Evolutionary conservation across 2,113 vertebrate species (phyloP).

Genomic region (Choloepus hoffmanni): DNA sequence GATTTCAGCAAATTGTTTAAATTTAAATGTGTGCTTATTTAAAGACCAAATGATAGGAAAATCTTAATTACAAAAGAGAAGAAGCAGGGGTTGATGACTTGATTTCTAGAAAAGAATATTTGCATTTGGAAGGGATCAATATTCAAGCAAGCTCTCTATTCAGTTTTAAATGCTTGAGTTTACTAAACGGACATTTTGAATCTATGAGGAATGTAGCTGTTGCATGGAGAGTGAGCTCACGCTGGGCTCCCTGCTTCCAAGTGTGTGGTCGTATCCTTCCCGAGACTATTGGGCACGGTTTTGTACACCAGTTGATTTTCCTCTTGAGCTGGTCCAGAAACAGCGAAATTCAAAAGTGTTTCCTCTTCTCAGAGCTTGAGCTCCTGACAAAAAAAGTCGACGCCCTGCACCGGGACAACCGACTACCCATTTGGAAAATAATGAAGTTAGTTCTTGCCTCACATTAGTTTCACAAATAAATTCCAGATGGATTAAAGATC

Average conservation of each 20-base stretch:
- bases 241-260: background rate
- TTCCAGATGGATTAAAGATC: constrained; percentile 18
- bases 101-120: constrained; percentile 34
- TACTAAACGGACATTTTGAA: background rate
- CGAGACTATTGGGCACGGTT: background rate
- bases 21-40: constrained; percentile 43
- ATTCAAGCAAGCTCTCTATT: background rate
- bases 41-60: constrained; percentile 32
- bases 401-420: background rate
- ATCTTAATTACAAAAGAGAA: constrained; percentile 53
- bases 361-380: background rate
- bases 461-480: constrained; percentile 11
- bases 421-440: background rate
- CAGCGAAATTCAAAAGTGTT: background rate
- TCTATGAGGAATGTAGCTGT: background rate
- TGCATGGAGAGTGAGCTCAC: background rate
- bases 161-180: background rate
- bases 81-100: background rate
- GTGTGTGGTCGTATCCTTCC: background rate
- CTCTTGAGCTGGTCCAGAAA: background rate
- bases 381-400: background rate
- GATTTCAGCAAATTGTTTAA: constrained; percentile 47
- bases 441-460: background rate
- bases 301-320: background rate
- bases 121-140: background rate